Evolutionary conservation across 2,113 vertebrate species (phyloP).

Genomic region (Lathamus discolor): DNA sequence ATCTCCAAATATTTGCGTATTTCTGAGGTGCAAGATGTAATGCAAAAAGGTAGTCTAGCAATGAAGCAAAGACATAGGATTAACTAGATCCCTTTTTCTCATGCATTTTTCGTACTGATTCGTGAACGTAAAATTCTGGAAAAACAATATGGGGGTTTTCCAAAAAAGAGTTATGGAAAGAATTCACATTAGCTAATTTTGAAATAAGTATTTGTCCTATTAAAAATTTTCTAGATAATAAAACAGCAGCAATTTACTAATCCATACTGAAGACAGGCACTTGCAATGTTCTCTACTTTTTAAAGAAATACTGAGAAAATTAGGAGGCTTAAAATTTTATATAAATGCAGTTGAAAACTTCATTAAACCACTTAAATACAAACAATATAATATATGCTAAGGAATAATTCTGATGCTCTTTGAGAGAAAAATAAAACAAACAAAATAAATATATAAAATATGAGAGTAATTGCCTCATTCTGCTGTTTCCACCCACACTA

Average conservation of each 20-base stretch:
- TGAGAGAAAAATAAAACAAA: neutral
- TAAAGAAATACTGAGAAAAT: neutral
- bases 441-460: neutral
- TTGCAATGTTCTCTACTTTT: neutral
- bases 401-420: neutral
- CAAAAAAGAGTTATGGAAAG: neutral
- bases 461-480: neutral
- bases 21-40: neutral
- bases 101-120: neutral
- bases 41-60: neutral
- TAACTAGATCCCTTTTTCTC: neutral
- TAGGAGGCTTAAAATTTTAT: neutral
- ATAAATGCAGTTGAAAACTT: neutral
- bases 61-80: neutral
- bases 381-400: neutral
- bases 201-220: neutral
- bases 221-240: neutral
- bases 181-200: neutral
- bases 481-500: neutral
- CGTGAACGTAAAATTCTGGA: neutral
- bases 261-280: neutral
- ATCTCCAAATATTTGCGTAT: neutral
- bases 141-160: neutral
- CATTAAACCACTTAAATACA: neutral
- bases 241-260: neutral